phyloP scores from a whole-genome alignment of 2,797 vertebrate species.

The Parauchenoglanis ngamensis region DNA sequence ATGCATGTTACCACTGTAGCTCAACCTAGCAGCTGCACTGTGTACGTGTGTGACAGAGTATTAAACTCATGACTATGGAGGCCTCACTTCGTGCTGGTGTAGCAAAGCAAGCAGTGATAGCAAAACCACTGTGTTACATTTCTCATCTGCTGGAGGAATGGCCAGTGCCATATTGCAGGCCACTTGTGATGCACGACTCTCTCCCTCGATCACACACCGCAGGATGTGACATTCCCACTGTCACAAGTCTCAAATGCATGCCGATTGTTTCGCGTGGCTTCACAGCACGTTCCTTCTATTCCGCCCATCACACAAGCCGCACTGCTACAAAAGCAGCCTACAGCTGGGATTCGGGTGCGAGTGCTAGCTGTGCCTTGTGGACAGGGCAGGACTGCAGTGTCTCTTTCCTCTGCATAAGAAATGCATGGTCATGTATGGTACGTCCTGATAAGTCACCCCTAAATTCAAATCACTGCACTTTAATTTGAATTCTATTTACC shows the following conservation, averaged over 20 bases:
- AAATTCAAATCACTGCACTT: constrained; percentile 4
- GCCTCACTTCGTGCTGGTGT: constrained; percentile 1
- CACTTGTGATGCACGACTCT: constrained; percentile 31
- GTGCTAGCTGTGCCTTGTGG: not conserved
- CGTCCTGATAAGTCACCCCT: not conserved
- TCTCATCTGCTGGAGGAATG: constrained; percentile 52
- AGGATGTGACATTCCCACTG: constrained; percentile 31
- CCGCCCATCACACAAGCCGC: not conserved
- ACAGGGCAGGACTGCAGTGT: not conserved
- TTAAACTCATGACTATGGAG: constrained; percentile 5
- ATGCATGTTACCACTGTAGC: not conserved
- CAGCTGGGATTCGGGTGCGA: not conserved
- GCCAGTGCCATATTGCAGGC: constrained; percentile 18
- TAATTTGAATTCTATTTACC: not conserved
- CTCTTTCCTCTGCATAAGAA: not conserved
- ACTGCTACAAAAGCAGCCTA: not conserved
- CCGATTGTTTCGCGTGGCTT: constrained; percentile 10
- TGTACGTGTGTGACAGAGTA: constrained; percentile 8
- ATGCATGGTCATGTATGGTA: not conserved
- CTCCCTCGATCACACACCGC: constrained; percentile 15
- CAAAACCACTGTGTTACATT: constrained; percentile 52
- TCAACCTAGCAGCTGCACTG: not conserved
- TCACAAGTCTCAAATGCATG: constrained; percentile 36
- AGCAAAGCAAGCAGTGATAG: constrained; percentile 17
- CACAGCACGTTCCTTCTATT: not conserved